A percentile compares a stretch with the other conserved stretches of the same genome.
Conservation (phyloP, 2,797 vertebrate genomes). For the Propithecus perrieri region DNA sequence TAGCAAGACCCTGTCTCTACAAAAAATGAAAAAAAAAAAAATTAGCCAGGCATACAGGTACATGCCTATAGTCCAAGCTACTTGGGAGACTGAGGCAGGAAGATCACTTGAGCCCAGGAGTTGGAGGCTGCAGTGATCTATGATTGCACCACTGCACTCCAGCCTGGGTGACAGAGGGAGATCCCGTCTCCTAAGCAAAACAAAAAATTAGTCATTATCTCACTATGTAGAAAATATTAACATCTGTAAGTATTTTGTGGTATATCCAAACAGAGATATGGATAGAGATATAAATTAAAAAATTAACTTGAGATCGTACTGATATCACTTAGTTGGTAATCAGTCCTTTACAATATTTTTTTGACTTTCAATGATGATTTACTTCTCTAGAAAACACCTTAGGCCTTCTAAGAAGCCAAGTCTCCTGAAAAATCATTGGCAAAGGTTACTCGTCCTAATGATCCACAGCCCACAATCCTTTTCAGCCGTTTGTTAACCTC, state of each 20-base stretch:
- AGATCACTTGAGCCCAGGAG: neutral
- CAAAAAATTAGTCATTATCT: neutral
- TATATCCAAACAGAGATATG: neutral
- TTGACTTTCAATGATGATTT: neutral
- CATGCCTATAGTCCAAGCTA: neutral
- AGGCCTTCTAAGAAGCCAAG: neutral
- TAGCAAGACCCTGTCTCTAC: neutral
- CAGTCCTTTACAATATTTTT: neutral
- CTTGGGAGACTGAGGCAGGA: neutral
- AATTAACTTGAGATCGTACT: neutral
- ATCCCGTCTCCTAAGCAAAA: neutral
- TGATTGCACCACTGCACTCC: neutral
- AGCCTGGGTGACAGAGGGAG: neutral
- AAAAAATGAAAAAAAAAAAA: neutral
- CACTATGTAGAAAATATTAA: neutral
- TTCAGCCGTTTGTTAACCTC: neutral
- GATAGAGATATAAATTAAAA: neutral
- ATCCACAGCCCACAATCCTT: neutral
- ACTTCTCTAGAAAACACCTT: constrained; percentile 24
- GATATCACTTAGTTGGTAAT: neutral
- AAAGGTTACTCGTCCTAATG: neutral
- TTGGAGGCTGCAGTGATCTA: neutral
- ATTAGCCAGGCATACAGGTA: neutral
- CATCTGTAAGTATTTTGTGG: neutral
- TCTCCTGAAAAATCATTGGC: neutral